A percentile compares a stretch with the other conserved stretches of the same genome.
These are phyloP conservation scores for Lithophane socia DNA, from an alignment of 2,888 invertebrate genomes.

Conservation along the genomic window DNA sequence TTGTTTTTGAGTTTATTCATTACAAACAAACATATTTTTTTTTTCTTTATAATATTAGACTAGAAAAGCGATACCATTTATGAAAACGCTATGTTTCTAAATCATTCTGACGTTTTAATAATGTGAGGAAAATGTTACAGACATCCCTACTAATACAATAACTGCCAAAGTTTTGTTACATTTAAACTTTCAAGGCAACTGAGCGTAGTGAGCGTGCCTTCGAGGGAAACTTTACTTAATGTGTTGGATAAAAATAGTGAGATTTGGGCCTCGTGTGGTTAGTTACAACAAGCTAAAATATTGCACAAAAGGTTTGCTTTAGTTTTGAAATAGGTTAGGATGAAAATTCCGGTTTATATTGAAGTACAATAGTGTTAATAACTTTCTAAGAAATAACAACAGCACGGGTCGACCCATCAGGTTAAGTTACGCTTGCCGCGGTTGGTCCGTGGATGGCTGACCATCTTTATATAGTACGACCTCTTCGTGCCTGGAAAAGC, in stretches of 20 bases:
- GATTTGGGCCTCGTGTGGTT: constrained; percentile 20
- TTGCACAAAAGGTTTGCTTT: not conserved
- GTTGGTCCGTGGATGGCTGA: too few species aligned
- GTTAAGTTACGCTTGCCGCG: too few species aligned
- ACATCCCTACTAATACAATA: constrained; percentile 19
- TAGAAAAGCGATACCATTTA: not conserved
- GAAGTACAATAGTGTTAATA: not conserved
- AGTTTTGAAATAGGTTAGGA: not conserved
- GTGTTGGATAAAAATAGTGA: constrained; percentile 30
- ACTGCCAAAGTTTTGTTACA: constrained; percentile 38
- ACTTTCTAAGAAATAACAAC: too few species aligned
- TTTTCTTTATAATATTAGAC: too few species aligned
- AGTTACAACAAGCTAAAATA: not conserved
- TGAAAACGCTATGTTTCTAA: not conserved
- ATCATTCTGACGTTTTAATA: not conserved
- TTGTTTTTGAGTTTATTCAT: too few species aligned
- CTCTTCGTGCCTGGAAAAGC: too few species aligned
- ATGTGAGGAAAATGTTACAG: constrained; percentile 15
- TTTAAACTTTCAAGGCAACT: constrained; percentile 35
- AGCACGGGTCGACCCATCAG: too few species aligned
- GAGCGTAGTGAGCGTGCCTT: constrained; percentile 29
- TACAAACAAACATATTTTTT: too few species aligned
- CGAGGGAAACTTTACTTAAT: constrained; percentile 38
- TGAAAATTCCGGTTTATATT: not conserved
- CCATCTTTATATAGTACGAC: too few species aligned